Evolutionary conservation across 2,797 vertebrate species (phyloP).

Genomic region (Trematomus bernacchii): DNA sequence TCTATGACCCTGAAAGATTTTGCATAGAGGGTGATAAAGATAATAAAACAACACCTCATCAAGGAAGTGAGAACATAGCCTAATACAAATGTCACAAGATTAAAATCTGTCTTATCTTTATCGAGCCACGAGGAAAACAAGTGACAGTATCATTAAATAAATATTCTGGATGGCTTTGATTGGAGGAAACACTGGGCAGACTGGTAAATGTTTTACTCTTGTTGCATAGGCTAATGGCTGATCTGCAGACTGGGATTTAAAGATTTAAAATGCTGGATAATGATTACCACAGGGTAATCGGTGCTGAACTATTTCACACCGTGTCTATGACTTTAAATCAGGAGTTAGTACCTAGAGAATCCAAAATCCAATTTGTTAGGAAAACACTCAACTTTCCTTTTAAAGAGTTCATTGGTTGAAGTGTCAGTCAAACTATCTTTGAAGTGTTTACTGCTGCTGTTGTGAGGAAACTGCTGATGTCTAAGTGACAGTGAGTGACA

Average conservation of each 20-base stretch:
- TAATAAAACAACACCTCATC: slow-evolving; percentile 20
- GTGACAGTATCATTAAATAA: slow-evolving; percentile 37
- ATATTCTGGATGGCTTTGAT: slow-evolving; percentile 13
- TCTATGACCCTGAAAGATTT: neutral
- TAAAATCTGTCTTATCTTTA: slow-evolving; percentile 47
- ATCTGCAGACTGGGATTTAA: slow-evolving; percentile 31
- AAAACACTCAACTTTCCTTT: neutral
- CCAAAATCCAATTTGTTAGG: neutral
- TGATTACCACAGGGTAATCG: slow-evolving; percentile 40
- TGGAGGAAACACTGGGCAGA: slow-evolving; percentile 3
- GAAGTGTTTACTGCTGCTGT: slow-evolving; percentile 3
- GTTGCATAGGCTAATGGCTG: slow-evolving; percentile 19
- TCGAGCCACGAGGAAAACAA: slow-evolving; percentile 18
- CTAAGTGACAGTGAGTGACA: slow-evolving; percentile 28
- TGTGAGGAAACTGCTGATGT: slow-evolving; percentile 6
- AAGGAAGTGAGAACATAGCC: slow-evolving; percentile 8
- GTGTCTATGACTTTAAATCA: neutral
- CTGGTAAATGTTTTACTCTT: slow-evolving; percentile 68
- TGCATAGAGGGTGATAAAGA: neutral
- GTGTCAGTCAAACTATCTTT: neutral
- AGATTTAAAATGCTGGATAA: slow-evolving; percentile 48
- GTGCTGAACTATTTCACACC: slow-evolving; percentile 5
- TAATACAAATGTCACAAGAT: slow-evolving; percentile 57
- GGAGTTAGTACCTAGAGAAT: too few species aligned
- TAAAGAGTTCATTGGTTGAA: neutral